A percentile compares a stretch with the other conserved stretches of the same genome.
Conservation (phyloP, 1,140 invertebrate genomes). For the Battus philenor region DNA sequence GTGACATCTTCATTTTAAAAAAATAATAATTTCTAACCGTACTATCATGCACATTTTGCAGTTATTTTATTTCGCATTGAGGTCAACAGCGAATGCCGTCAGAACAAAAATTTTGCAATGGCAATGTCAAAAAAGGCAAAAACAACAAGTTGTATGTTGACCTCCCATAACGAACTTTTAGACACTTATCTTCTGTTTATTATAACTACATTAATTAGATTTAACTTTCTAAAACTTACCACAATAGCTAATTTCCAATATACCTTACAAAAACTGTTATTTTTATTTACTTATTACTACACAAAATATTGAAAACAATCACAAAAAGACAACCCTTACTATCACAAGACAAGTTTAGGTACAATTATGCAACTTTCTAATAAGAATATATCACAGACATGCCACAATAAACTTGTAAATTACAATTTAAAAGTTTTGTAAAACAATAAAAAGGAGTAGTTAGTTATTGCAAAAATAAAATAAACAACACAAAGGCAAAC, state of each 20-base stretch:
- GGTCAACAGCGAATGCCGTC: slow-evolving; percentile 22
- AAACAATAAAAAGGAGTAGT: slow-evolving; percentile 1
- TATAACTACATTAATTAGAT: not conserved
- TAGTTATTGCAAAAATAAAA: slow-evolving; percentile 8
- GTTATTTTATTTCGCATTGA: no score
- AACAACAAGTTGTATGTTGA: slow-evolving; percentile 16
- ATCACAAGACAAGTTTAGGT: slow-evolving; percentile 8
- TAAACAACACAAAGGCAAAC: slow-evolving; percentile 1
- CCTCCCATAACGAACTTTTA: slow-evolving; percentile 18
- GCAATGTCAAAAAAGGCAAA: slow-evolving; percentile 33
- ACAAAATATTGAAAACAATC: slow-evolving; percentile 19
- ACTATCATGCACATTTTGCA: no score
- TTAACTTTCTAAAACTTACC: slow-evolving; percentile 1
- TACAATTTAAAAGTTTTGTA: not conserved
- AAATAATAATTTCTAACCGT: no score
- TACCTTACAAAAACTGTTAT: slow-evolving; percentile 2
- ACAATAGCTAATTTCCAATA: no score
- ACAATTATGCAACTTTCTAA: slow-evolving; percentile 11
- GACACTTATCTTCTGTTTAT: slow-evolving; percentile 1
- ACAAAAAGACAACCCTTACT: slow-evolving; percentile 21
- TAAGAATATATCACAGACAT: slow-evolving; percentile 21
- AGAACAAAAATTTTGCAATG: slow-evolving; percentile 29
- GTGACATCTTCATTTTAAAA: no score
- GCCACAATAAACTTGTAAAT: slow-evolving; percentile 12
- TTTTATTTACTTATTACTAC: slow-evolving; percentile 3